Conservation (phyloP, 2,113 vertebrate genomes). For the Semnornis frantzii region DNA sequence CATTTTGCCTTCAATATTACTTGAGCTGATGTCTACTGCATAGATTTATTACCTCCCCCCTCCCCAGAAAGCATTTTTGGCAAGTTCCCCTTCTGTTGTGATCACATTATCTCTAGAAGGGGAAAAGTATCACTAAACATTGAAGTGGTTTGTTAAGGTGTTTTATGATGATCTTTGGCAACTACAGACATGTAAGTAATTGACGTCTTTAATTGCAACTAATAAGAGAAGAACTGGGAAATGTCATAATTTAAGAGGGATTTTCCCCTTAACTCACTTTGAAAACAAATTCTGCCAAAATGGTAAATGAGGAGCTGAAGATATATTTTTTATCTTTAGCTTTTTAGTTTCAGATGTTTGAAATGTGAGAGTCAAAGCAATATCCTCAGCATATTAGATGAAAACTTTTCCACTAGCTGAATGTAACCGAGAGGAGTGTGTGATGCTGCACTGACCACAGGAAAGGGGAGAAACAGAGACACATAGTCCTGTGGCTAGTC, state of each 20-base stretch:
- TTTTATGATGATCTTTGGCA: not conserved
- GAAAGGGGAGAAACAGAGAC: not conserved
- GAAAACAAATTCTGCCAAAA: not conserved
- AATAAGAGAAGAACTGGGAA: not conserved
- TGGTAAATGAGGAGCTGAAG: not conserved
- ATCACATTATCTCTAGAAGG: not conserved
- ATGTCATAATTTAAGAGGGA: not conserved
- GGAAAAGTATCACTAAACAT: not conserved
- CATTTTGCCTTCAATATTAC: not conserved
- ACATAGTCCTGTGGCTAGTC: not conserved
- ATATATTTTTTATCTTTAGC: not conserved
- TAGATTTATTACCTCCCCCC: not conserved
- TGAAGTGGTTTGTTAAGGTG: not conserved
- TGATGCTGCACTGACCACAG: not conserved
- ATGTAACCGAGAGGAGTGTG: not conserved
- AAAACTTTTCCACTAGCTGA: not conserved
- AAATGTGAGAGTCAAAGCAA: not conserved
- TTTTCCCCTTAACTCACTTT: not conserved
- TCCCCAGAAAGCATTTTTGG: constrained; percentile 13
- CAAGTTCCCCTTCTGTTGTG: not conserved
- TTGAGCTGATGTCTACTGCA: not conserved
- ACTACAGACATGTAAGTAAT: not conserved
- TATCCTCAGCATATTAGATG: not conserved
- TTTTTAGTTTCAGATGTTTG: not conserved
- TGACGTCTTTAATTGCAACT: not conserved